Evolutionary conservation across 2,888 invertebrate genomes (phyloP).

Genomic region (Thera obeliscata): DNA sequence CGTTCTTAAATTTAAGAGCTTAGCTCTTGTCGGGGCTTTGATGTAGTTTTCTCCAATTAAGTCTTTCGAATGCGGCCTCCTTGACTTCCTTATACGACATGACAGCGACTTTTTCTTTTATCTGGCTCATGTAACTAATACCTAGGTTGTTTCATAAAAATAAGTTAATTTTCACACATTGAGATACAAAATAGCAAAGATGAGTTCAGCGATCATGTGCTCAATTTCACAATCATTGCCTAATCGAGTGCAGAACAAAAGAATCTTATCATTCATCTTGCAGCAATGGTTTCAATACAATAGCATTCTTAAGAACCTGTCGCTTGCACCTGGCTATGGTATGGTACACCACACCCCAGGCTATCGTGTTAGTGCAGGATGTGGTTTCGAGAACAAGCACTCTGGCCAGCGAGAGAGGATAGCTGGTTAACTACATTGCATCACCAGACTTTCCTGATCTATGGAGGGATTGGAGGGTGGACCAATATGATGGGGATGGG

Average conservation of each 20-base stretch:
- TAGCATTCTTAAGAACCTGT: conserved; percentile 10
- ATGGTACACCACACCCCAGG: background rate
- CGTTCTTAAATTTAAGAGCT: too few species aligned
- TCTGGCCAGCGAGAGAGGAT: background rate
- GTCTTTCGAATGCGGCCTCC: too few species aligned
- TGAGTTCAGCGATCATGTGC: conserved; percentile 9
- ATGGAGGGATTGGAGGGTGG: background rate
- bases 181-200: background rate
- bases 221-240: conserved; percentile 20
- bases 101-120: too few species aligned
- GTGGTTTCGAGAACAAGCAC: conserved; percentile 11
- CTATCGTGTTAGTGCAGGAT: background rate
- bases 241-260: conserved; percentile 16
- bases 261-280: conserved; percentile 15
- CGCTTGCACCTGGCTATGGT: conserved; percentile 6
- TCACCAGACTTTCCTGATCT: background rate
- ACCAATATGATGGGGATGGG: background rate
- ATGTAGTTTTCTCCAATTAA: too few species aligned
- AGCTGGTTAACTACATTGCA: background rate
- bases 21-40: too few species aligned
- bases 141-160: too few species aligned
- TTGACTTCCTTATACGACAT: too few species aligned
- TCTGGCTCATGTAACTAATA: too few species aligned
- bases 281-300: conserved; percentile 17
- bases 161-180: background rate